phyloP scores from a whole-genome alignment of 2,113 vertebrate species.

The Mormoops blainvillei region DNA sequence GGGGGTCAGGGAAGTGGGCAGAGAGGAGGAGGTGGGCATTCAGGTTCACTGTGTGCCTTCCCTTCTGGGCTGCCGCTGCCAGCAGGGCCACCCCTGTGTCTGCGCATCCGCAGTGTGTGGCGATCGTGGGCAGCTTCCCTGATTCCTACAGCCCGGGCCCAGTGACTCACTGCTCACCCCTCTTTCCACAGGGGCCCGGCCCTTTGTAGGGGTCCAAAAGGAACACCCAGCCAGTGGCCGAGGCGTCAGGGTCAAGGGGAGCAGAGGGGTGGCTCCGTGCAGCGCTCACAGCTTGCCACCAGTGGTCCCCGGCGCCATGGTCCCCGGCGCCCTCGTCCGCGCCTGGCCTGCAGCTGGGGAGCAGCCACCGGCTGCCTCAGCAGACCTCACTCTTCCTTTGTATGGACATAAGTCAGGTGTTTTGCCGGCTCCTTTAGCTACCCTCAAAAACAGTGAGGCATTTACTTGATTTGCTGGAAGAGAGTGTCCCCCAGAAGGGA shows the following conservation, averaged over 20 bases:
- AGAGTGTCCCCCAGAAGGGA: background rate
- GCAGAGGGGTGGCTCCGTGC: background rate
- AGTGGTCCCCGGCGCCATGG: accelerated
- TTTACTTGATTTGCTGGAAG: background rate
- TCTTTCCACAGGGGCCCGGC: background rate
- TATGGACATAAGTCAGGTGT: background rate
- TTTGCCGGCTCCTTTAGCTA: background rate
- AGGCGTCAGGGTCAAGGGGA: accelerated
- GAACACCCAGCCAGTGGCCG: background rate
- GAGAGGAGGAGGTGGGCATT: background rate
- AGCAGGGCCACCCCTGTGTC: background rate
- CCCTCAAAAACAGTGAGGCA: background rate
- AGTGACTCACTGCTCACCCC: background rate
- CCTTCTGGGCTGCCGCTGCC: background rate
- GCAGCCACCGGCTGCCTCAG: background rate
- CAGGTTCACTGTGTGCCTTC: background rate
- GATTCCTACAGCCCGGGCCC: background rate
- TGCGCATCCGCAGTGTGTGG: background rate
- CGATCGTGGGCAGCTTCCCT: accelerated
- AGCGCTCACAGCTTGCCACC: accelerated
- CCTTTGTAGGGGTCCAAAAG: background rate
- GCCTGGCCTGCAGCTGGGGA: background rate
- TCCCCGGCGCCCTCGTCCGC: too few species aligned
- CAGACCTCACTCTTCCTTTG: background rate
- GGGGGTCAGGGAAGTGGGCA: background rate